Base-by-base conservation (phyloP, 2,113 vertebrate genomes). In the Heterocephalus glaber region DNA sequence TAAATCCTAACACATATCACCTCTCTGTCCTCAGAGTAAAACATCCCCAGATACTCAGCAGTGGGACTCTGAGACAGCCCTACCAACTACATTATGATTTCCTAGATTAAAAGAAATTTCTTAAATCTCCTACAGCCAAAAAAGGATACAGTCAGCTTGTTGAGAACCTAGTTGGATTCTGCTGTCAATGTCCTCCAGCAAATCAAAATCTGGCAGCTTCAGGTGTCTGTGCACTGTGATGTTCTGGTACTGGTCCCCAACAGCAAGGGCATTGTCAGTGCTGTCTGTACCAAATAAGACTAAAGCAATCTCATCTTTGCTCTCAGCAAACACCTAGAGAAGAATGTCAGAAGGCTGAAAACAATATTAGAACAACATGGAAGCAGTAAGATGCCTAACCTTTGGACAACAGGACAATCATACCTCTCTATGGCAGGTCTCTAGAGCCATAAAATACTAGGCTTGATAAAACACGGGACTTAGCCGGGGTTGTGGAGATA, bases 131-230 rank as follows among this genome's bases (percentile, higher is more conserved):
- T 93, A 7, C 65, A 33, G 63, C 11, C 92, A n/a, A 92, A 89
- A 98, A 99, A 99, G 99, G 99, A 99, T 99, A 99, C 99, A 99
- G 97, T 99, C 99, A 30, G 99, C 99, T 96, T 99, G 99, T 66
- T 98, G 91, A 97, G 97, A 98, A 81, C 99, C 98, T 77, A 98
- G 98, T 35, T 99, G 98, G 96, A 99, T 97, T 70, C 95, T 83
- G 92, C 98, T 98, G 95, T 99, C 98, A 81, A 99, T 99, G 89
- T 99, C 99, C 90, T 99, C 99, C 96, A 99, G 98, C 85, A 99
- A 98, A 76, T 99, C 98, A 98, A 99, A 99, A 97, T 99, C 99
- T 35, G 99, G 98, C 6, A 99, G 95, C 98, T 98, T 99, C 38
- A 99, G 98, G 72, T 98, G 98, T 80, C 99, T 98, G 8, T 98